Base-by-base conservation (phyloP, 2,113 vertebrate species). In the Tachysurus fulvidraco region DNA sequence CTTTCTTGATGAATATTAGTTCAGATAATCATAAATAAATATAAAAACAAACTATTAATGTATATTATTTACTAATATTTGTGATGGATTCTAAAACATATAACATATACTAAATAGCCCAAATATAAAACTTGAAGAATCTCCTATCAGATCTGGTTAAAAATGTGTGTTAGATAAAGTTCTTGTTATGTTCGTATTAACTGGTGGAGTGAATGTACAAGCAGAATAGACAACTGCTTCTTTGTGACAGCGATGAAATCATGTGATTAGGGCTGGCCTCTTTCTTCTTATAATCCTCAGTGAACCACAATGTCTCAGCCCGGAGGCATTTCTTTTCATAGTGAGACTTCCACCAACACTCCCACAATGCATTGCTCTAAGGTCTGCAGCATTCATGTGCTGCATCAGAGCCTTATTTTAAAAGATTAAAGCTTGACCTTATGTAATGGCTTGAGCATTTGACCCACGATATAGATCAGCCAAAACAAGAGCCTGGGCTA, bases 1-100 rank as follows among this genome's bases (percentile, higher is more conserved):
- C 54, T 5, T 59, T 46, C 59, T 28, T 84, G 90, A 36, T 36
- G 36, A 36, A 36, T 36, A 36, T 36, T 87, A 84, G 74, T 81
- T 84, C 81, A 81, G 14, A 73, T 81, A 86, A 36, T 84, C 85
- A 41, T 83, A n/a, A n/a, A n/a, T 64, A 36, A 67, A 50, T 8
- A 65, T 30, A 41, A 71, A 83, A 11, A 36, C n/a, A 69, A 19
- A 30, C 50, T 55, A n/a, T 36, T 25, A 9, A 4, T 50, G 46
- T 50, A 57, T 69, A 71, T 57, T 57, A 36, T 36, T 36, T 36
- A 36, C 36, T 36, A 1, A 36, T 36, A 36, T 36, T 36, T 1
- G 36, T 36, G 4, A 71, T 57, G n/a, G 12, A 69, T 5, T 21
- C 28, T 16, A 52, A 83, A 57, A 71, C 57, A 41, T 71, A 25